Base-by-base conservation (phyloP, 2,888 invertebrate species). In the Physocephala rufipes region DNA sequence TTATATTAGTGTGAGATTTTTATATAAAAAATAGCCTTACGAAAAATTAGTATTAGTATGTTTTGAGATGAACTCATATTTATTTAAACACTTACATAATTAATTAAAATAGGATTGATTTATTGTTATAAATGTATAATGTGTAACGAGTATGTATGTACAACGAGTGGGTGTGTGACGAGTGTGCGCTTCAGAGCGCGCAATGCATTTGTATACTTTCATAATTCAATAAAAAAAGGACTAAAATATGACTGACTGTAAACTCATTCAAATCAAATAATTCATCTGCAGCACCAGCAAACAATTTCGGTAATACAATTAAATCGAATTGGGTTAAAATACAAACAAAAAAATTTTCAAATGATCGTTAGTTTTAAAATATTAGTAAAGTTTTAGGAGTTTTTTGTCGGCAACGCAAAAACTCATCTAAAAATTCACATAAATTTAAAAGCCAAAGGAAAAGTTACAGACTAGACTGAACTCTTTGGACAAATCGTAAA, bases 351-450 rank as follows among this genome's bases (percentile, higher is more conserved):
- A 24, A 21, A 49, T 51, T 68, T 61, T 43, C 36, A 24, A 51
- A 62, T 62, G 51, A 67, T 59, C 62, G 62, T 49, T 51, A 49
- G 61, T 51, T 30, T 68, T 61, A 68, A 68, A 68, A 68, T 62
- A 62, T 68, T 62, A 62, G 51, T 47, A 68, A 68, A 68, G 62
- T 68, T 68, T 36, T 24, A 36, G n/a, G n/a, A n/a, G 51, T 30
- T 36, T 53, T 53, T 30, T 21, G 16, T 16, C 12, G 13, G 66
- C 53, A 55, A 43, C 53, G 30, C 16, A 66, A 66, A 66, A 51
- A 51, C 58, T 24, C 21, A 63, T 24, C 30, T 16, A 55, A 30
- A 66, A 66, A 66, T 21, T 36, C 66, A 66, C 66, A 66, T 66
- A 66, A 66, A 66, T 66, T 66, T 21, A 53, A 66, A 53, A 26